phyloP scores from a whole-genome alignment of 2,797 vertebrate genomes.

The Mastacembelus armatus region DNA sequence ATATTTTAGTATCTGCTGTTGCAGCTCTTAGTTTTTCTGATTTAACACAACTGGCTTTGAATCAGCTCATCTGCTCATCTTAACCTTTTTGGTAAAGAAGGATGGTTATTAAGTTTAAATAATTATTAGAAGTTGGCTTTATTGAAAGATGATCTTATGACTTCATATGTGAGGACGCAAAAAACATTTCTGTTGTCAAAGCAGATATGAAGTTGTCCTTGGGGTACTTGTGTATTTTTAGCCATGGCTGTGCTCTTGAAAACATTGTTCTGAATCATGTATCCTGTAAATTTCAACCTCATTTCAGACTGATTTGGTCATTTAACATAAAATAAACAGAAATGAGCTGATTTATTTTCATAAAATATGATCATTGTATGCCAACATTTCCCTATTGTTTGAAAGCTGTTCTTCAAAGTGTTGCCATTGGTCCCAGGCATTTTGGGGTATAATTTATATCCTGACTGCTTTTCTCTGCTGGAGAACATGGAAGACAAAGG shows the following conservation, averaged over 20 bases:
- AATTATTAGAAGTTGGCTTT: not conserved
- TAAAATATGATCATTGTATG: not conserved
- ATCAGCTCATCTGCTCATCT: not conserved
- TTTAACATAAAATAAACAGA: not conserved
- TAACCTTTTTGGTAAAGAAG: not conserved
- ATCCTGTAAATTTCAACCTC: not conserved
- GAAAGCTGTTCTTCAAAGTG: not conserved
- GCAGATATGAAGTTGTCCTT: not conserved
- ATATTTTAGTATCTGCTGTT: not conserved
- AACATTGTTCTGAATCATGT: too few species aligned
- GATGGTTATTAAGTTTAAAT: not conserved
- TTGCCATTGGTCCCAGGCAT: slow-evolving; percentile 8
- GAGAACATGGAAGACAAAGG: slow-evolving; percentile 23
- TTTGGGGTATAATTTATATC: slow-evolving; percentile 1
- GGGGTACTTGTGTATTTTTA: not conserved
- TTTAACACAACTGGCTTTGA: not conserved
- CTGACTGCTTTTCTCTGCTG: not conserved
- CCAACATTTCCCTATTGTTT: not conserved
- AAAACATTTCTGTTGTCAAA: not conserved
- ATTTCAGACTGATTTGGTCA: not conserved
- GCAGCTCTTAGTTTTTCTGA: not conserved
- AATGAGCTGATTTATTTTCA: not conserved
- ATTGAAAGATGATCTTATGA: not conserved
- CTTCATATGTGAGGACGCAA: not conserved
- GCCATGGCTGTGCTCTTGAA: not conserved